These are phyloP conservation scores for Myanophis thanlyinensis DNA, from an alignment of 2,113 vertebrate species.

Conservation along the genomic window DNA sequence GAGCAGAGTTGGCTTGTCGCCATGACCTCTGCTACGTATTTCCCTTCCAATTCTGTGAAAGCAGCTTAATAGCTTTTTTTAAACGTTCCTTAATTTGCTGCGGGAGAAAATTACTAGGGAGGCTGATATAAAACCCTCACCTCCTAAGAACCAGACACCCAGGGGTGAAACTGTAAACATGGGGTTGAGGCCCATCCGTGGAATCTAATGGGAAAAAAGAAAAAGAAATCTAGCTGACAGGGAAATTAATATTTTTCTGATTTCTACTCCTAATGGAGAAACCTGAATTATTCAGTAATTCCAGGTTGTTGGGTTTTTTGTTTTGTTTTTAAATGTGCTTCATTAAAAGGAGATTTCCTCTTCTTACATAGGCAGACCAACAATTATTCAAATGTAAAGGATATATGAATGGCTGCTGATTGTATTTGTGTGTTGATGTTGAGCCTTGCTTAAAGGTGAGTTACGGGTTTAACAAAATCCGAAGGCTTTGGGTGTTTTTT, in stretches of 20 bases:
- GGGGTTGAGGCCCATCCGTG: background rate
- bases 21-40: background rate
- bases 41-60: background rate
- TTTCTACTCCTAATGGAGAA: constrained; percentile 31
- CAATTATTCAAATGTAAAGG: constrained; percentile 38
- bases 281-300: constrained; percentile 43
- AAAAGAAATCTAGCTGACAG: background rate
- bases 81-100: background rate
- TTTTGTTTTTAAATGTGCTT: constrained; percentile 61
- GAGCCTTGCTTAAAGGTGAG: background rate
- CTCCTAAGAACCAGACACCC: background rate
- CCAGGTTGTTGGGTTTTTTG: background rate
- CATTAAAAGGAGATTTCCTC: constrained; percentile 54
- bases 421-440: background rate
- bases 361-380: constrained; percentile 9
- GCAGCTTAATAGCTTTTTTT: background rate
- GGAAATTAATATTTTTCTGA: constrained; percentile 20
- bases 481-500: background rate
- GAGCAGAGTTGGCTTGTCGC: background rate
- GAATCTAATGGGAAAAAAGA: background rate
- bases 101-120: background rate
- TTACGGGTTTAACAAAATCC: background rate
- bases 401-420: background rate
- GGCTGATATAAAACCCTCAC: background rate
- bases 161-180: background rate